Evolutionary conservation across 1,140 invertebrate genomes (phyloP).

Genomic region (Tigriopus japonicus): DNA sequence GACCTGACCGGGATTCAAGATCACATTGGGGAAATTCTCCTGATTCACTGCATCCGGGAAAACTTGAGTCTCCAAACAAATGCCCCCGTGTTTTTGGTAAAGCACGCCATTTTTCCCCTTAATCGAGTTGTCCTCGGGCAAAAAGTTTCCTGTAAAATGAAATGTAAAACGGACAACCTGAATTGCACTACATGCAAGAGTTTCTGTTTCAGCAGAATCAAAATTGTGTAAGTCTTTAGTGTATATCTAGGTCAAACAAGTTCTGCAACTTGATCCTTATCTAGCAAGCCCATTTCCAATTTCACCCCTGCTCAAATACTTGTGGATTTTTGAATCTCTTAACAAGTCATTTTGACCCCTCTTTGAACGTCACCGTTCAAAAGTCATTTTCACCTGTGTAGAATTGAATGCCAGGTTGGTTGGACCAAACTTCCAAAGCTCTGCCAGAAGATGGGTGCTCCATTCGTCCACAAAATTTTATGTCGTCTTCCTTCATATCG

Average conservation of each 20-base stretch:
- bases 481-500: background rate
- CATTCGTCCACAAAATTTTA: slow-evolving; percentile 4
- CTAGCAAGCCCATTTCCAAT: too few species aligned
- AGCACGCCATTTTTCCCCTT: slow-evolving; percentile 43
- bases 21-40: slow-evolving; percentile 42
- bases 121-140: slow-evolving; percentile 36
- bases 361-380: too few species aligned
- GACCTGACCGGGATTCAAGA: slow-evolving; percentile 47
- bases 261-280: too few species aligned
- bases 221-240: too few species aligned
- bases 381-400: slow-evolving; percentile 52
- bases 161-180: too few species aligned
- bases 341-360: too few species aligned
- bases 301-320: too few species aligned
- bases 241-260: too few species aligned
- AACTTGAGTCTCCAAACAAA: slow-evolving; percentile 79
- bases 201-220: too few species aligned
- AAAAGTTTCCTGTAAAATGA: slow-evolving; percentile 33
- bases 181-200: too few species aligned
- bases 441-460: slow-evolving; percentile 46
- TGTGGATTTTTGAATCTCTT: too few species aligned
- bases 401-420: slow-evolving; percentile 76
- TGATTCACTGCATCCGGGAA: slow-evolving; percentile 79
- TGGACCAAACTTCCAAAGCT: slow-evolving; percentile 49
- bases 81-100: slow-evolving; percentile 56